A percentile compares a stretch with the other conserved stretches of the same genome.
These are phyloP conservation scores for Argyrosomus japonicus DNA, from an alignment of 2,113 vertebrate genomes.

Conservation along the genomic window DNA sequence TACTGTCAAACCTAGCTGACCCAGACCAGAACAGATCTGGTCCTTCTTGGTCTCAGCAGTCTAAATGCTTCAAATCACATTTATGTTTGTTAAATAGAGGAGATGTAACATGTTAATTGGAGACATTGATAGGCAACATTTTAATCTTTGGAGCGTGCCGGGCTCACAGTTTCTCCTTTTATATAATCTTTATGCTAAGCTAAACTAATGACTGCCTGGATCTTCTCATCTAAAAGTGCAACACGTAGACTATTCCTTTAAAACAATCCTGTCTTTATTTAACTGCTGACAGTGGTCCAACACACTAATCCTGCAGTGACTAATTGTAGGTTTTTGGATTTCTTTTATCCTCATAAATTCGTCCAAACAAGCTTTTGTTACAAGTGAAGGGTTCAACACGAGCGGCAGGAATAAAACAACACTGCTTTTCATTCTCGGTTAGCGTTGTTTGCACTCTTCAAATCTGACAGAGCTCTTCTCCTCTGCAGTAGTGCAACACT, in stretches of 20 bases:
- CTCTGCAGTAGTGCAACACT: constrained; percentile 32
- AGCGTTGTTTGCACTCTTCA: not conserved
- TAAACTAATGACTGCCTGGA: too few relatives aligned
- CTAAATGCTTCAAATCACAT: not conserved
- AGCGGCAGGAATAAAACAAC: not conserved
- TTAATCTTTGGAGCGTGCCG: too few relatives aligned
- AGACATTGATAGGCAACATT: not conserved
- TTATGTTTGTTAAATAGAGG: too few relatives aligned
- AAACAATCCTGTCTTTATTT: not conserved
- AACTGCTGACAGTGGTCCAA: not conserved
- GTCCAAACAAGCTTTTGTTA: not conserved
- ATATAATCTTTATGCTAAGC: not conserved
- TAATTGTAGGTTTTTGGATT: not conserved
- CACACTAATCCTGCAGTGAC: not conserved
- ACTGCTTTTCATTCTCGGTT: not conserved
- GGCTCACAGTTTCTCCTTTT: not conserved
- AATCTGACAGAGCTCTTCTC: not conserved
- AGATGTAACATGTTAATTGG: too few relatives aligned
- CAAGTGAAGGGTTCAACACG: not conserved
- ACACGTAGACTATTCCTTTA: not conserved
- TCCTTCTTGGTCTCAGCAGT: too few relatives aligned
- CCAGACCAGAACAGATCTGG: too few relatives aligned
- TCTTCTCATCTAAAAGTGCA: not conserved
- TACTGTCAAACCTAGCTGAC: too few relatives aligned
- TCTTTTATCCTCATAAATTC: not conserved